These are phyloP conservation scores for Enteromius argenteus DNA, from an alignment of 2,797 vertebrate species.

Conservation along the genomic window DNA sequence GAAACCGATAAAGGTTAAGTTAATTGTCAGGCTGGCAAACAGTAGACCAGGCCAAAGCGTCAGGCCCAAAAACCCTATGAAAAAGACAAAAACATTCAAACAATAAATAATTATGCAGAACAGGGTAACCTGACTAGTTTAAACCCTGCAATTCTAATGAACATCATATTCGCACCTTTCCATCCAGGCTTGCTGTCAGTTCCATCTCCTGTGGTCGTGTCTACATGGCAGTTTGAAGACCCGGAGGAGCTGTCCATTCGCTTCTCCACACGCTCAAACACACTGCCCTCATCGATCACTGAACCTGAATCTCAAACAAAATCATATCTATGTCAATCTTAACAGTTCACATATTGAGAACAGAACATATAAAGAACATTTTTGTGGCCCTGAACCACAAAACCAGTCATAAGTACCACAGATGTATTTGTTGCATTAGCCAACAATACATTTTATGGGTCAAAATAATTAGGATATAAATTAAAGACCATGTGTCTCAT, in stretches of 20 bases:
- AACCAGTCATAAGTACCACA: too few relatives aligned
- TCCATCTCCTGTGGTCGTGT: conserved; percentile 88
- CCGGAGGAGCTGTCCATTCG: conserved; percentile 83
- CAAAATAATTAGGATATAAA: too few relatives aligned
- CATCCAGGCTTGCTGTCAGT: conserved; percentile 71
- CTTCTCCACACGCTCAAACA: conserved; percentile 78
- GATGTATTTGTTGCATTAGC: too few relatives aligned
- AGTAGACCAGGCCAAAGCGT: conserved; percentile 81
- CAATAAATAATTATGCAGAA: neutral
- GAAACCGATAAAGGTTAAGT: conserved; percentile 83
- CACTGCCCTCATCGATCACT: conserved; percentile 73
- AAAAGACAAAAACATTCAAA: neutral
- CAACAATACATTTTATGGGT: too few relatives aligned
- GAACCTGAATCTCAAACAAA: conserved; percentile 76
- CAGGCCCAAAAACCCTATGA: conserved; percentile 77
- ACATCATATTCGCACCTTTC: conserved; percentile 53
- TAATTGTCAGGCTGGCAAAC: conserved; percentile 85
- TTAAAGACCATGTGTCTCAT: too few relatives aligned
- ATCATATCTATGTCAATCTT: conserved; percentile 26
- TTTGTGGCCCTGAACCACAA: too few relatives aligned
- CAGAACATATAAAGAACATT: neutral
- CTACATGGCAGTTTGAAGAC: conserved; percentile 88
- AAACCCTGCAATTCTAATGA: neutral
- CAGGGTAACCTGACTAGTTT: neutral
- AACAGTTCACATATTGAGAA: neutral